Percentiles rank a stretch among this genome's conserved stretches.
These are phyloP conservation scores for Oreortyx pictus DNA, from an alignment of 2,797 vertebrate species.

Conservation along the genomic window DNA sequence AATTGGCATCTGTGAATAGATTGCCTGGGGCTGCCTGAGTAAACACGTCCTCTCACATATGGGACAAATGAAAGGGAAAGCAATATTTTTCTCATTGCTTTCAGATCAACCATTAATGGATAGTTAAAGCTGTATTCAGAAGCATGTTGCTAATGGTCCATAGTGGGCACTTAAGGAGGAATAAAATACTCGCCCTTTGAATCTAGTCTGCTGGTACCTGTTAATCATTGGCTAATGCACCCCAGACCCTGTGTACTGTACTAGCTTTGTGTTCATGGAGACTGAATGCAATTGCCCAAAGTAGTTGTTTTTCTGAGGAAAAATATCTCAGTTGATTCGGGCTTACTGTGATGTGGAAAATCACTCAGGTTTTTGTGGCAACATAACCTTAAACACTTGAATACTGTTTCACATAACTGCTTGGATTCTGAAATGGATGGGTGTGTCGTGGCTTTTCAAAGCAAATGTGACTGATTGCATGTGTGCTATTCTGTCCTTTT, in stretches of 20 bases:
- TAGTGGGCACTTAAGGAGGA: background rate
- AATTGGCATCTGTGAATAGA: background rate
- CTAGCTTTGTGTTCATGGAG: background rate
- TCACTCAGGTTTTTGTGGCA: background rate
- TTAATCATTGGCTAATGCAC: background rate
- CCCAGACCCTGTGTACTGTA: background rate
- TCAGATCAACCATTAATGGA: background rate
- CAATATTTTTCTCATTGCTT: background rate
- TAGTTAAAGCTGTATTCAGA: background rate
- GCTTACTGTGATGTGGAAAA: background rate
- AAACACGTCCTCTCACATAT: background rate
- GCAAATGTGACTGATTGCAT: fast-evolving
- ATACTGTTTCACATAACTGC: background rate
- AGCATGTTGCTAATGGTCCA: background rate
- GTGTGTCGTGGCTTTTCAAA: background rate
- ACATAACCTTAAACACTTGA: background rate
- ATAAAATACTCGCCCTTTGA: background rate
- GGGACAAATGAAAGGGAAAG: background rate
- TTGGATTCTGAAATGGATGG: background rate
- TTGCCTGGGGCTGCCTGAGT: background rate
- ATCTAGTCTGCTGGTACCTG: background rate
- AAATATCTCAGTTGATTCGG: background rate
- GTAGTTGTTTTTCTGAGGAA: background rate
- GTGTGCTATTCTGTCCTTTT: background rate
- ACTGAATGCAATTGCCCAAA: background rate